Base-by-base conservation (phyloP, 2,888 invertebrate species). In the Allophyes oxyacanthae region DNA sequence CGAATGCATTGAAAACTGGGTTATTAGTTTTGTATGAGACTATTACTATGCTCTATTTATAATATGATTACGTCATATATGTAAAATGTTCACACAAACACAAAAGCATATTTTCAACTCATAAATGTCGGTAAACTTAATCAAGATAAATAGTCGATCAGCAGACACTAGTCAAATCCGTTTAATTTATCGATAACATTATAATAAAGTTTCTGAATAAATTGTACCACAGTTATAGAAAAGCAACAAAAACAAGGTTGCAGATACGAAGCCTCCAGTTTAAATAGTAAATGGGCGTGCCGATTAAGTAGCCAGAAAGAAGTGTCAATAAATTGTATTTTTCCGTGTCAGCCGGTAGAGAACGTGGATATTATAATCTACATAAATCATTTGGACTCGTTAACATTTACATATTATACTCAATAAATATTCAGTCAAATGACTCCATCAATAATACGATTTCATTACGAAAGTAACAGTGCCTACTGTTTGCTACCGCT, bases 91-190 rank as follows among this genome's bases (percentile, higher is more conserved):
- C 53, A 71, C 61, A 54, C 78, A 78, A 82, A 78, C 79, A 75
- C 70, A 68, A 71, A 70, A 75, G 68, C 70, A 73, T 76, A 75
- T 75, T 75, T 72, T 72, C 70, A 67, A 66, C 73, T 81, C 76
- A 78, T 75, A 78, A 78, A 79, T 79, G 73, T 76, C 74, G 69
- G 78, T 81, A 80, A 83, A 87, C 74, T 81, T 86, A 87, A 88
- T 88, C 83, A 82, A 85, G 88, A 89, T 86, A 84, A 83, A 87
- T 87, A 73, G 80, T 75, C 75, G 83, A 88, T 85, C 78, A 74
- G 52, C 65, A 52, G 69, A 59, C 60, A 58, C 64, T 8, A 76
- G 71, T 76, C 74, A 79, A 81, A 75, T 83, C 80, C 80, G 84
- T 78, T 68, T 60, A 76, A 75, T 80, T 82, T 81, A 82, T 71